Conservation (phyloP, 2,797 vertebrate species). For the Coilia nasus region DNA sequence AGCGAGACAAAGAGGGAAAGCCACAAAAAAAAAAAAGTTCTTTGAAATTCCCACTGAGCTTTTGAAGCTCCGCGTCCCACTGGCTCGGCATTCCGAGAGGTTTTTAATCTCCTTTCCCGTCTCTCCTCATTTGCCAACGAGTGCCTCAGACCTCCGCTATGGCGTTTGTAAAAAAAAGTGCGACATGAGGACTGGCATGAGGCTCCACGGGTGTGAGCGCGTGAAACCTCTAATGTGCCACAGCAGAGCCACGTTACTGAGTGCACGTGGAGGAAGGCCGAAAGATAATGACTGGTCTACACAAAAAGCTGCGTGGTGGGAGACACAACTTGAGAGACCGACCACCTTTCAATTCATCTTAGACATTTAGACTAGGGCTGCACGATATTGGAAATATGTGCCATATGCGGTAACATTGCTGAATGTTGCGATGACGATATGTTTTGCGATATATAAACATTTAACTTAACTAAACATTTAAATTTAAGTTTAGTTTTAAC, state of each 20-base stretch:
- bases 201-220: constrained; percentile 24
- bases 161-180: constrained; percentile 59
- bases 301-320: not conserved
- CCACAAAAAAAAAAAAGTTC: constrained; percentile 34
- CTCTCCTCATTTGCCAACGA: constrained; percentile 59
- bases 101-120: constrained; percentile 56
- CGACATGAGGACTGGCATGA: constrained; percentile 46
- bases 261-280: not conserved
- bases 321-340: not conserved
- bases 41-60: constrained; percentile 53
- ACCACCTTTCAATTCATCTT: not conserved
- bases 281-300: not conserved
- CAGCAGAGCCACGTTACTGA: not conserved
- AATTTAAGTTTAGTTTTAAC: too few species aligned
- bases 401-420: too few species aligned
- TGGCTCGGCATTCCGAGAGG: constrained; percentile 57
- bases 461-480: too few species aligned
- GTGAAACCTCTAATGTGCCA: not conserved
- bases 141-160: constrained; percentile 48
- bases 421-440: too few species aligned
- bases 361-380: not conserved
- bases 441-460: too few species aligned
- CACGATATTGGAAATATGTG: too few species aligned
- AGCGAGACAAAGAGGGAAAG: constrained; percentile 37
- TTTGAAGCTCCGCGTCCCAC: constrained; percentile 64